These are phyloP conservation scores for Hippoglossus stenolepis DNA, from an alignment of 2,113 vertebrate genomes.

Conservation along the genomic window DNA sequence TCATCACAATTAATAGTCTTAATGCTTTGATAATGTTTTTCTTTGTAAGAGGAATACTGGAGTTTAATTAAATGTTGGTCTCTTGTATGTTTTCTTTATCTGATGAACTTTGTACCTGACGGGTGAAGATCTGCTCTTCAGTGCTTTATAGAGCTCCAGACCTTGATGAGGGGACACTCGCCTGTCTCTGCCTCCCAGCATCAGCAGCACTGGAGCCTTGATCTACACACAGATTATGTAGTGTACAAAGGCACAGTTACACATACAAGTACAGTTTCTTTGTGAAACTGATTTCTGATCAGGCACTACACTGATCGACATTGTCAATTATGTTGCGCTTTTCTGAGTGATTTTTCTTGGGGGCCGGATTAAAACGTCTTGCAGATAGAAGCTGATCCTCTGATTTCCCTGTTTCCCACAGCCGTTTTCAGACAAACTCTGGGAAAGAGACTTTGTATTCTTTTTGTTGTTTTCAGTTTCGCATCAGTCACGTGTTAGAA, in stretches of 20 bases:
- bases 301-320: neutral
- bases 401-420: no score
- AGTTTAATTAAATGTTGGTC: neutral
- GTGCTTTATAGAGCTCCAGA: slow-evolving; percentile 85
- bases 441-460: no score
- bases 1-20: neutral
- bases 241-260: neutral
- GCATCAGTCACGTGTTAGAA: no score
- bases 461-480: no score
- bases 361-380: no score
- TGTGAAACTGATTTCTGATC: neutral
- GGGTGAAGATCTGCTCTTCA: slow-evolving; percentile 82
- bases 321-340: neutral
- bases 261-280: neutral
- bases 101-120: slow-evolving; percentile 67
- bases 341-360: no score
- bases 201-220: slow-evolving; percentile 81
- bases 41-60: neutral
- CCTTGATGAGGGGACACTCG: slow-evolving; percentile 87
- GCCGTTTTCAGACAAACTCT: no score
- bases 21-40: neutral
- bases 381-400: no score
- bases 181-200: slow-evolving; percentile 84
- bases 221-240: slow-evolving; percentile 70
- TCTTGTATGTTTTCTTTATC: no score